These are phyloP conservation scores for Sturnira hondurensis DNA, from an alignment of 2,113 vertebrate species.

Conservation along the genomic window DNA sequence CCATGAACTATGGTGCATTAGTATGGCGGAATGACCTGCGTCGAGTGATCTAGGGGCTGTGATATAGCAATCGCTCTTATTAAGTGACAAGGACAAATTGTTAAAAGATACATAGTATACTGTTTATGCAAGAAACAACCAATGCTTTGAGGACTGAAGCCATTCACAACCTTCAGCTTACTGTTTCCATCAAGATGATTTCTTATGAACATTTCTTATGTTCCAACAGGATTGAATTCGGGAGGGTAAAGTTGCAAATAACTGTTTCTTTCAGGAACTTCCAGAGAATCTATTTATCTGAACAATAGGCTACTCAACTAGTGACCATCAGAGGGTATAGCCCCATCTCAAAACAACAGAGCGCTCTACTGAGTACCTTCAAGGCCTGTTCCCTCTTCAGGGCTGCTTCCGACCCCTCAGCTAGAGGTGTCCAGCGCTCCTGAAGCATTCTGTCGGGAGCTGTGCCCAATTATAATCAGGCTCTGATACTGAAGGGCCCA, in stretches of 20 bases:
- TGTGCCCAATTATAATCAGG: background rate
- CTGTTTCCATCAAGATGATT: background rate
- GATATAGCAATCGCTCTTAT: background rate
- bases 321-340: background rate
- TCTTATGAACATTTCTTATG: background rate
- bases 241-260: background rate
- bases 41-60: too few species aligned
- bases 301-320: background rate
- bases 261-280: conserved; percentile 31
- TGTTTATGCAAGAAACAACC: background rate
- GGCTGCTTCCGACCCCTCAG: background rate
- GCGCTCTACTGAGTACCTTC: background rate
- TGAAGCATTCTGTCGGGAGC: background rate
- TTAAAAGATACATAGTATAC: background rate
- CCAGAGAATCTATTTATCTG: background rate
- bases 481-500: background rate
- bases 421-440: background rate
- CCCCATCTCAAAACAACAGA: background rate
- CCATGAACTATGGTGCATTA: background rate
- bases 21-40: background rate
- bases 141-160: background rate
- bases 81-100: background rate
- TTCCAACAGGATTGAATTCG: background rate
- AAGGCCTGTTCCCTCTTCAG: background rate
- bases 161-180: background rate